Base-by-base conservation (phyloP, 1,140 invertebrate species). In the Pseudobourletiella spinata region DNA sequence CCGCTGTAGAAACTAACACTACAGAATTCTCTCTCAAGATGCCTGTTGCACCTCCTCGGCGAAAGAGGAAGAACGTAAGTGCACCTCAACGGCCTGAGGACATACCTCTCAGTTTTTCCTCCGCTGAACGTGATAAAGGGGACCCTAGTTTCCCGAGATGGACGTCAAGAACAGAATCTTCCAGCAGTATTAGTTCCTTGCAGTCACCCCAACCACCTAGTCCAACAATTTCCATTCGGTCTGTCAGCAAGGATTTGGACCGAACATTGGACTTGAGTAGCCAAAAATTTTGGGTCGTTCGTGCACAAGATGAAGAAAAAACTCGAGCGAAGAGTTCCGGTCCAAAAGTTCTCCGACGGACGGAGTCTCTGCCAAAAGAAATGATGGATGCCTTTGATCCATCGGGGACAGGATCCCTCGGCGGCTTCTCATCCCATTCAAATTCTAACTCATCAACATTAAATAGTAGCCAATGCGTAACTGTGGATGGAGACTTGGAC, bases 41-140 rank as follows among this genome's bases (percentile, higher is more conserved):
- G 64, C 87, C 89, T 3, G 78, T 91, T 42, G 88, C 89, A 35
- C 89, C 90, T 51, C 89, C 90, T 4, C 77, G 90, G 70, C 81
- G 83, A 65, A 91, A 88, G 74, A 88, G 88, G 71, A 84, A 87
- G 73, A 48, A 48, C 18, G 18, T 11, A 18, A 22, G 44, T 11
- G 44, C 14, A 18, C 11, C 44, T 8, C 11, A 48, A 22, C 11
- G 44, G 20, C 44, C 44, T 15, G 18, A 6, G 22, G 44, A 48
- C 6, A 8, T 48, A 48, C 44, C 20, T 48, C 22, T 6, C 44
- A 48, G 44, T 48, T 48, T 18, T 48, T 48, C 44, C 20, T 6
- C 6, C 6, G 44, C 11, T 6, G 44, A 15, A 48, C 18, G 14
- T 6, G 44, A 48, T 22, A n/a, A 11, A 39, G 44, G 6, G 6